Base-by-base conservation (phyloP, 92 coral and sea anemone genomes). In the Metridium senile region DNA sequence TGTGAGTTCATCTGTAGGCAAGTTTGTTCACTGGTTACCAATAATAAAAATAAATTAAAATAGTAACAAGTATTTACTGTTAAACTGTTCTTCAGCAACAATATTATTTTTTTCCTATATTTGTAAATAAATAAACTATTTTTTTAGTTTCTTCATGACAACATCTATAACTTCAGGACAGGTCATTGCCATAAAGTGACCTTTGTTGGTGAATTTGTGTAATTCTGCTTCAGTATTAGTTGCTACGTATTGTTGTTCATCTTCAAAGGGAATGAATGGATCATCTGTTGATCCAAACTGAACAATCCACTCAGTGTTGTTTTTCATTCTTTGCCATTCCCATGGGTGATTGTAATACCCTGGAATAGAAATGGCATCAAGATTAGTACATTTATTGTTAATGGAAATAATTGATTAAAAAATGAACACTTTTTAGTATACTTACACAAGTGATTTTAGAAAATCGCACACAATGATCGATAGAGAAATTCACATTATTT, bases 201-300 rank as follows among this genome's bases (percentile, higher is more conserved):
- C 97, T 66, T 66, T 89, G 66, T 89, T 79, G 33, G 81, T 77
- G 77, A 69, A 93, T 21, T 89, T 87, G 70, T 93, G 86, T 73
- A 88, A 87, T 76, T 89, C 86, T 0, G 94, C 70, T 49, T 80
- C 78, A 43, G 93, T 83, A 46, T 91, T 88, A 52, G 79, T 78
- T 0, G 94, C 97, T 21, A 93, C 97, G 74, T 89, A 82, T 71
- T 89, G 46, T 61, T 93, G 97, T 56, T 93, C 97, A 33, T 59
- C 45, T 63, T 63, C 78, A 77, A 89, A 89, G 29, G 88, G 82
- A 74, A 93, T 46, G 65, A 93, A 93, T 25, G 97, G 97, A 51
- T 93, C 97, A 33, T 93, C 97, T 61, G 91, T 80, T 39, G 97
- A 93, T 6, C 97, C 97, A 87, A 86, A 89, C 86, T 93, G 97